Percentiles rank a stretch among this genome's conserved stretches.
phyloP scores from a whole-genome alignment of 2,888 invertebrate species.

The Leptarthrus brevirostris region DNA sequence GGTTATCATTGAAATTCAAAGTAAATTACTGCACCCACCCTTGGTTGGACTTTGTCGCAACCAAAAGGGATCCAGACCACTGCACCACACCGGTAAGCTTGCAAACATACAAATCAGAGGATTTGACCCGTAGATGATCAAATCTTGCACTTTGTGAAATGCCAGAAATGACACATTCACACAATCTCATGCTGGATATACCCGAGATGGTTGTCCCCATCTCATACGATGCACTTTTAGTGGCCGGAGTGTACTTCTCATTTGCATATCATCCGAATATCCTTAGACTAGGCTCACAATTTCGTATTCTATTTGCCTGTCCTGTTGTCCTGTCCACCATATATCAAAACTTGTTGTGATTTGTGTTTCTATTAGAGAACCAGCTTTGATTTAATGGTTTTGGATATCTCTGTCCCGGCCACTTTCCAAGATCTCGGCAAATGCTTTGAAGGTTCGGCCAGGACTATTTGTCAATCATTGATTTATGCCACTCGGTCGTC shows the following conservation, averaged over 20 bases:
- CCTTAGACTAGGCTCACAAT: slow-evolving; percentile 53
- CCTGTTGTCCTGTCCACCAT: slow-evolving; percentile 54
- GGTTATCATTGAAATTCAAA: slow-evolving; percentile 51
- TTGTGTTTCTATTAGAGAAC: slow-evolving; percentile 54
- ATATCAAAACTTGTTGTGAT: slow-evolving; percentile 55
- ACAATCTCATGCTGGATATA: slow-evolving; percentile 19
- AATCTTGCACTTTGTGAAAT: slow-evolving; percentile 51
- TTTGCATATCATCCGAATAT: slow-evolving; percentile 54
- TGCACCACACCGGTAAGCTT: not conserved
- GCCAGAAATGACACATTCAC: slow-evolving; percentile 46
- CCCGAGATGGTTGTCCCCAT: slow-evolving; percentile 14
- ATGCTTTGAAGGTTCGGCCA: slow-evolving; percentile 32
- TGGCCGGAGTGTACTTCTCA: slow-evolving; percentile 48
- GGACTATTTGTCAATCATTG: slow-evolving; percentile 53
- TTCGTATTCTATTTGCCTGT: slow-evolving; percentile 54
- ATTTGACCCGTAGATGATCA: slow-evolving; percentile 49
- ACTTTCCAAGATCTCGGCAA: slow-evolving; percentile 48
- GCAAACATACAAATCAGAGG: slow-evolving; percentile 50
- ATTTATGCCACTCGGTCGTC: slow-evolving; percentile 48
- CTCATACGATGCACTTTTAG: slow-evolving; percentile 41
- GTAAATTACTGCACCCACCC: slow-evolving; percentile 46
- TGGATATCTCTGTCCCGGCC: slow-evolving; percentile 46
- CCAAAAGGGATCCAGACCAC: slow-evolving; percentile 17
- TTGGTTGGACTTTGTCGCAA: slow-evolving; percentile 12
- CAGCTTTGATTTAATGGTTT: slow-evolving; percentile 55